Conservation (phyloP, 2,888 invertebrate species). For the Hartigia nigra region DNA sequence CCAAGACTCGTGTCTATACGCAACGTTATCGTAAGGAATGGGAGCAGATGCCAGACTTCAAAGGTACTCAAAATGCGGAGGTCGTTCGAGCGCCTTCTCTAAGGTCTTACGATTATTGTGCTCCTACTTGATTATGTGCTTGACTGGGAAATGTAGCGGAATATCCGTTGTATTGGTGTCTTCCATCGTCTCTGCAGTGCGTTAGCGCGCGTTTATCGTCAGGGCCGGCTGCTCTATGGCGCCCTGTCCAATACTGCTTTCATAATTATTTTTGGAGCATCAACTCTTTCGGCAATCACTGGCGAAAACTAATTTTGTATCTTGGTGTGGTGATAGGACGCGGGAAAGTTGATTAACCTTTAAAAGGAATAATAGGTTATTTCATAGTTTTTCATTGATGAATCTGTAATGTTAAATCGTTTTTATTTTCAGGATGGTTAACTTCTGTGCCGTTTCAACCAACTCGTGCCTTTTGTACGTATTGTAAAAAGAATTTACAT, state of each 20-base stretch:
- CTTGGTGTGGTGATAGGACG: not conserved
- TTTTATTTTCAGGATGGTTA: slow-evolving; percentile 68
- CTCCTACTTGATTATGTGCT: not conserved
- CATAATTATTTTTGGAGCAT: not conserved
- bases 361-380: not conserved
- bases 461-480: slow-evolving; percentile 70
- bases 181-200: not conserved
- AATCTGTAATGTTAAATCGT: slow-evolving; percentile 6
- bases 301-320: not conserved
- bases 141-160: not conserved
- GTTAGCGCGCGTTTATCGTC: slow-evolving; percentile 1
- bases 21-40: slow-evolving; percentile 72
- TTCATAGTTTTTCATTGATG: not conserved
- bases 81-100: not conserved
- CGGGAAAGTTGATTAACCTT: not conserved
- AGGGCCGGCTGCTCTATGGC: not conserved
- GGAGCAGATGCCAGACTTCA: slow-evolving; percentile 72
- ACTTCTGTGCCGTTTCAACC: slow-evolving; percentile 68
- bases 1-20: slow-evolving; percentile 67
- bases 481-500: slow-evolving; percentile 71
- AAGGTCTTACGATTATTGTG: not conserved
- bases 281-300: not conserved
- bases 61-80: slow-evolving; percentile 62
- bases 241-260: not conserved
- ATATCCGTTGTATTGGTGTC: not conserved